Percentiles rank a stretch among this genome's conserved stretches.
Conservation (phyloP, 2,888 invertebrate species). For the Anthophora plumipes region DNA sequence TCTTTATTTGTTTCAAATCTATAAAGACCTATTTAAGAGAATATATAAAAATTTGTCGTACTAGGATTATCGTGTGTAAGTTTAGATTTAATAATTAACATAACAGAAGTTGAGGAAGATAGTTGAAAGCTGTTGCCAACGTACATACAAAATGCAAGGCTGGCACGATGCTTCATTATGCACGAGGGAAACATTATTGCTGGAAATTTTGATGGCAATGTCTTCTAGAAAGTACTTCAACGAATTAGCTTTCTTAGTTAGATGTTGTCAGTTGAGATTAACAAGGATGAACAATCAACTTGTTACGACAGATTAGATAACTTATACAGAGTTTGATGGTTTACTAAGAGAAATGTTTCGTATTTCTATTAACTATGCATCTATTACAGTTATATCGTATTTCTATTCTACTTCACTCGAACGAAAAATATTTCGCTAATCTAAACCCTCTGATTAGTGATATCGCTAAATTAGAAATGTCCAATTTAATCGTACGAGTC, state of each 20-base stretch:
- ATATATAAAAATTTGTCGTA: not conserved
- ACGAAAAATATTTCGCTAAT: too few relatives aligned
- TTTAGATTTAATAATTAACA: not conserved
- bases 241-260: not conserved
- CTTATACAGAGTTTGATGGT: too few relatives aligned
- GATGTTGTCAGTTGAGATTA: constrained; percentile 4
- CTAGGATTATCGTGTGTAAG: not conserved
- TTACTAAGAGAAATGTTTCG: not conserved
- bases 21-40: too few relatives aligned
- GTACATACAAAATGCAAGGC: not conserved
- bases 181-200: not conserved
- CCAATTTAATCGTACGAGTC: too few relatives aligned
- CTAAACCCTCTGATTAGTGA: too few relatives aligned
- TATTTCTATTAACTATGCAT: too few relatives aligned
- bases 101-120: not conserved
- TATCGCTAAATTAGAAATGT: too few relatives aligned
- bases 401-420: too few relatives aligned
- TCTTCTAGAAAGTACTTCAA: not conserved
- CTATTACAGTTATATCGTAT: too few relatives aligned
- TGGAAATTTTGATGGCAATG: constrained; percentile 10
- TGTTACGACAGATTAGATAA: too few relatives aligned
- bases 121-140: not conserved
- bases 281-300: not conserved
- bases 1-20: too few relatives aligned
- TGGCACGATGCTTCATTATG: constrained; percentile 11